Percentiles rank a stretch among this genome's conserved stretches.
Conservation (phyloP, 1,140 invertebrate genomes). For the Zophobas morio region DNA sequence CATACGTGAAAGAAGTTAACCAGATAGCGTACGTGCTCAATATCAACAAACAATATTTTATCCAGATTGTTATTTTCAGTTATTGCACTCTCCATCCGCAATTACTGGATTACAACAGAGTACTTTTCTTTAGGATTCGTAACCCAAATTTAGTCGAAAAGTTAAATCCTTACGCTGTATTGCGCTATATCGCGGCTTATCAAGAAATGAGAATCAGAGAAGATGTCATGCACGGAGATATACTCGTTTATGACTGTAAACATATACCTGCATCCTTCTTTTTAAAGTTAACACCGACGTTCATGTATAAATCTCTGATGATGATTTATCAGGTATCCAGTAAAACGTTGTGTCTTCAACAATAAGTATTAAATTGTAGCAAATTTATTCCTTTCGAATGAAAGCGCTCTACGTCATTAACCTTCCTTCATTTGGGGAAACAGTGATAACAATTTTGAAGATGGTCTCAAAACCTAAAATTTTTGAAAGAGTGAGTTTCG, state of each 20-base stretch:
- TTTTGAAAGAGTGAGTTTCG: slow-evolving; percentile 11
- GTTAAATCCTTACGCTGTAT: not conserved
- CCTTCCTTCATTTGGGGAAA: slow-evolving; percentile 8
- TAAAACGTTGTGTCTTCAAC: not conserved
- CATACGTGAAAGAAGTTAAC: slow-evolving; percentile 5
- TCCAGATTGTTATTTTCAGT: not conserved
- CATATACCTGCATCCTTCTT: not conserved
- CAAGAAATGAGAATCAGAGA: slow-evolving; percentile 18
- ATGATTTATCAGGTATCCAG: slow-evolving; percentile 17
- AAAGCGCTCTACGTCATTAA: not conserved
- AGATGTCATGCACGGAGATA: slow-evolving; percentile 5
- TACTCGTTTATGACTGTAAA: slow-evolving; percentile 13
- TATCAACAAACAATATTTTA: not conserved
- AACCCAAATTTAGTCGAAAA: not conserved
- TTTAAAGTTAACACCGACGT: slow-evolving; percentile 16
- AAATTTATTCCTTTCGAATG: slow-evolving; percentile 1
- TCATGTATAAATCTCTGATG: not conserved
- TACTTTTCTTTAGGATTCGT: not conserved
- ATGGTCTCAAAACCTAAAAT: slow-evolving; percentile 3
- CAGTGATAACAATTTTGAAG: not conserved
- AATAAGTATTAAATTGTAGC: not conserved
- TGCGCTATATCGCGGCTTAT: not conserved
- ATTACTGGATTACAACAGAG: not conserved
- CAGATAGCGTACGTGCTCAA: not conserved
- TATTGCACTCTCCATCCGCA: not conserved